Percentiles rank a stretch among this genome's conserved stretches.
These are phyloP conservation scores for Sialis fuliginosa DNA, from an alignment of 2,888 invertebrate genomes.

Conservation along the genomic window DNA sequence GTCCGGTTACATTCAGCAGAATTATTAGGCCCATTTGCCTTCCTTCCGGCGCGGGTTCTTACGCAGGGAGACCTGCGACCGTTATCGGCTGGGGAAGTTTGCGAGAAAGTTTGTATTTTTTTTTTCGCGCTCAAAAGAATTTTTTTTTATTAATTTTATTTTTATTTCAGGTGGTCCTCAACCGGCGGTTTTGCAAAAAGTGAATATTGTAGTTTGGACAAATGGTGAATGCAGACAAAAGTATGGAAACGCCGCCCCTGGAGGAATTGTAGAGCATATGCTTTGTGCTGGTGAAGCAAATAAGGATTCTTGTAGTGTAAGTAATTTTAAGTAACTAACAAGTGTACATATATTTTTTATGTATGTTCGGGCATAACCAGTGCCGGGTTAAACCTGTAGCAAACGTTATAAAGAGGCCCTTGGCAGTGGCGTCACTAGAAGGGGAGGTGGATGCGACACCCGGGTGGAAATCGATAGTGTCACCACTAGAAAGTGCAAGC, in stretches of 20 bases:
- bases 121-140: background rate
- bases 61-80: conserved; percentile 53
- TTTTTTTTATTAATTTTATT: conserved; percentile 1
- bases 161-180: conserved; percentile 53
- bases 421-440: too few relatives aligned
- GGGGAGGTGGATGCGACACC: too few relatives aligned
- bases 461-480: too few relatives aligned
- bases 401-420: too few relatives aligned
- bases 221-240: conserved; percentile 60
- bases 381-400: too few relatives aligned
- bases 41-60: conserved; percentile 29
- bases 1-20: conserved; percentile 52
- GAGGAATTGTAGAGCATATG: conserved; percentile 77
- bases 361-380: too few relatives aligned
- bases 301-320: conserved; percentile 80
- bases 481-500: too few relatives aligned
- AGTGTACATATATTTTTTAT: too few relatives aligned
- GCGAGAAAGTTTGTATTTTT: conserved; percentile 39
- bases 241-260: conserved; percentile 74
- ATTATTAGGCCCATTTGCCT: conserved; percentile 65
- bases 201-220: conserved; percentile 67
- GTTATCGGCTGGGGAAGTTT: conserved; percentile 83
- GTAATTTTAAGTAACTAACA: conserved; percentile 24
- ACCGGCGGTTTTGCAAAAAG: conserved; percentile 65
- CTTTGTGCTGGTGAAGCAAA: conserved; percentile 71